Percentiles rank a stretch among this genome's conserved stretches.
Conservation (phyloP, 1,140 invertebrate species). For the Pentalonia nigronervosa region DNA sequence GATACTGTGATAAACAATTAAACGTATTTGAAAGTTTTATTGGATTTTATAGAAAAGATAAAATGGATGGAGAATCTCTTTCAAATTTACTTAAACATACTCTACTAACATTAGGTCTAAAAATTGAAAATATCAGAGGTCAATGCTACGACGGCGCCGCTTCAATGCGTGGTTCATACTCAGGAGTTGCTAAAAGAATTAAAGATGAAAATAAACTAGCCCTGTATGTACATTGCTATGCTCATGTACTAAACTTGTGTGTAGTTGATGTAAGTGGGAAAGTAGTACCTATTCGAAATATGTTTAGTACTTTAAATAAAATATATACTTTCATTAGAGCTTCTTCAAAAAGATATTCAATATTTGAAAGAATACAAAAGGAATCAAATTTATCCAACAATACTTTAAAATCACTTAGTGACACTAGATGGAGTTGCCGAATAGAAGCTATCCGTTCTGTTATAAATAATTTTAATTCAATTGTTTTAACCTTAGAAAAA, state of each 20-base stretch:
- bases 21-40: background rate
- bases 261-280: background rate
- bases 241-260: background rate
- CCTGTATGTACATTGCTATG: background rate
- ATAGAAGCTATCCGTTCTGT: background rate
- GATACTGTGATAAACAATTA: background rate
- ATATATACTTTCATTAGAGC: background rate
- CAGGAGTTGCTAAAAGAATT: background rate
- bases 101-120: background rate
- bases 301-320: background rate
- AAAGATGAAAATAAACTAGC: background rate
- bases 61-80: background rate
- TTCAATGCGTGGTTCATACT: background rate
- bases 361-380: background rate
- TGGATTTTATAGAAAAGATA: background rate
- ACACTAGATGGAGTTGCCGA: background rate
- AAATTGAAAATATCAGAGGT: background rate
- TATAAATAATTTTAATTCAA: background rate
- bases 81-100: background rate
- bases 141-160: background rate
- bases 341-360: background rate
- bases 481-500: background rate
- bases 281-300: background rate
- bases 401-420: slow-evolving; percentile 21
- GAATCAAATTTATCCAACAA: background rate